These are phyloP conservation scores for Chrosomus eos DNA, from an alignment of 2,797 vertebrate genomes.

Conservation along the genomic window DNA sequence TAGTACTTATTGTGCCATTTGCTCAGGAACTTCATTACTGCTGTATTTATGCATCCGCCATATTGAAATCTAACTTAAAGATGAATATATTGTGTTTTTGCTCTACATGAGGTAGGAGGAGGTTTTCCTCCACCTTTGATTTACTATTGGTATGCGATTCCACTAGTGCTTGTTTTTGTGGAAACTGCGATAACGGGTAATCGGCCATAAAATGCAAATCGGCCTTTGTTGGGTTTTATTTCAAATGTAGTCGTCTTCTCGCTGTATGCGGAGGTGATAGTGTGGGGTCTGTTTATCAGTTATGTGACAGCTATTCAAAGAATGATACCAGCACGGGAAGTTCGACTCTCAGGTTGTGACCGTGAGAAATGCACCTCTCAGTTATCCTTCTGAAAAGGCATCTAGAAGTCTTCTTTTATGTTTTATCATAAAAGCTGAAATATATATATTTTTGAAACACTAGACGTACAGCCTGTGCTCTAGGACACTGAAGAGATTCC, in stretches of 20 bases:
- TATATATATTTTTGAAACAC: not conserved
- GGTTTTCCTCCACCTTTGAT: not conserved
- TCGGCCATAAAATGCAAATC: constrained; percentile 19
- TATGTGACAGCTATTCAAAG: constrained; percentile 19
- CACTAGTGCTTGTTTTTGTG: not conserved
- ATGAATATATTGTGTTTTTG: constrained; percentile 7
- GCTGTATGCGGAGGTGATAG: not conserved
- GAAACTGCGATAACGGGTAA: not conserved
- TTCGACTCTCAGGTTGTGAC: constrained; percentile 6
- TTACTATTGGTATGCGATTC: not conserved
- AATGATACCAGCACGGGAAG: constrained; percentile 2
- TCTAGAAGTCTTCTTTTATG: constrained; percentile 24
- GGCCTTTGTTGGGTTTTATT: constrained; percentile 7
- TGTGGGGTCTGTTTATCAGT: constrained; percentile 41
- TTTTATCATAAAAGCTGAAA: constrained; percentile 36
- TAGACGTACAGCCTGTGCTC: not conserved
- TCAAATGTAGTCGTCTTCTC: constrained; percentile 1
- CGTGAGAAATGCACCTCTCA: constrained; percentile 1
- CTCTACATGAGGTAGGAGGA: not conserved
- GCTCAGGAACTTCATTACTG: not conserved
- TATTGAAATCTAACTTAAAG: constrained; percentile 11
- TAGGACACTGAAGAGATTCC: not conserved
- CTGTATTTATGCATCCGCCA: not conserved
- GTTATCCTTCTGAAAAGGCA: constrained; percentile 9
- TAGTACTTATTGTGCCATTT: not conserved